Conservation (phyloP, 1,140 invertebrate genomes). For the Drosophila parvula region DNA sequence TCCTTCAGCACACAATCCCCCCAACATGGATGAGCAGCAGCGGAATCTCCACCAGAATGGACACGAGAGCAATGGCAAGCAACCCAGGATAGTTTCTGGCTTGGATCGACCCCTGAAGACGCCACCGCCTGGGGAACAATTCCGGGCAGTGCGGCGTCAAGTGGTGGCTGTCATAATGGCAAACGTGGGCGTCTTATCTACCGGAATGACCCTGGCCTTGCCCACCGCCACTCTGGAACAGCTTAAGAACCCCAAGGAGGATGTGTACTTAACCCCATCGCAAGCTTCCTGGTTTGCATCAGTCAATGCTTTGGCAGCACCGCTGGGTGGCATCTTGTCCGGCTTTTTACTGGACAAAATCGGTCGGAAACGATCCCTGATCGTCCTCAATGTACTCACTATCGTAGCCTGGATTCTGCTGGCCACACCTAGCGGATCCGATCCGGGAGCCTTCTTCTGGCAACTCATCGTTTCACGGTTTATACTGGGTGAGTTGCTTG, state of each 20-base stretch:
- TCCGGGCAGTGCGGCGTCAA: conserved; percentile 65
- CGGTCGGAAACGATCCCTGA: conserved; percentile 73
- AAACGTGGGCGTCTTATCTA: conserved; percentile 74
- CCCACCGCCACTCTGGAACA: conserved; percentile 70
- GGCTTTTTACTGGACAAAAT: conserved; percentile 70
- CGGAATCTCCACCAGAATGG: neutral
- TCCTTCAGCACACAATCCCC: neutral
- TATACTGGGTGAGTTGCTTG: conserved; percentile 57
- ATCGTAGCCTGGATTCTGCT: conserved; percentile 71
- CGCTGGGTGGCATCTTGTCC: conserved; percentile 74
- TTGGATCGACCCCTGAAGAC: conserved; percentile 44
- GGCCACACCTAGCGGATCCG: conserved; percentile 51
- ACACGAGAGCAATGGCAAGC: conserved; percentile 23
- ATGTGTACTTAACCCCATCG: conserved; percentile 47
- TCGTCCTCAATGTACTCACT: conserved; percentile 68
- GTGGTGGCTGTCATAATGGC: conserved; percentile 70
- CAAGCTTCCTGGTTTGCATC: conserved; percentile 80
- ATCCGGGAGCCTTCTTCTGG: conserved; percentile 43
- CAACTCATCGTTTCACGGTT: conserved; percentile 73
- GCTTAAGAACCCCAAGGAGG: conserved; percentile 48
- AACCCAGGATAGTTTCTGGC: conserved; percentile 53
- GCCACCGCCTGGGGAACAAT: conserved; percentile 70
- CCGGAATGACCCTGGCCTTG: conserved; percentile 68
- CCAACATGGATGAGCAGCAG: conserved; percentile 17
- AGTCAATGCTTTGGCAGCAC: conserved; percentile 73